These are phyloP conservation scores for Leistus spinibarbis DNA, from an alignment of 2,888 invertebrate genomes.

Conservation along the genomic window DNA sequence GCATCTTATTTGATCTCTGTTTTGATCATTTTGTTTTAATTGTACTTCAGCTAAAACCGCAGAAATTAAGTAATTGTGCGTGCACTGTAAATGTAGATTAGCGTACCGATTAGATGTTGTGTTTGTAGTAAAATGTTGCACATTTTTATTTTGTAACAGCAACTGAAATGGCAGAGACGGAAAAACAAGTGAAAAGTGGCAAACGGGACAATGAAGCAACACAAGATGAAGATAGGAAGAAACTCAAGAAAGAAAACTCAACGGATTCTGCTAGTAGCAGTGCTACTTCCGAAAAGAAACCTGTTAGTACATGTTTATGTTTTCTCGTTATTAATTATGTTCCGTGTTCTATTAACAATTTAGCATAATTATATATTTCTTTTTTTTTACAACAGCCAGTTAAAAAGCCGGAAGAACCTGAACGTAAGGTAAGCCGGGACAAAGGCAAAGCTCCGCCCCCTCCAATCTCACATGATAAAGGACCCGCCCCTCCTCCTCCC, in stretches of 20 bases:
- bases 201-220: constrained; percentile 34
- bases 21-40: neutral
- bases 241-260: constrained; percentile 46
- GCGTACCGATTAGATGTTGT: neutral
- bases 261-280: constrained; percentile 42
- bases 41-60: neutral
- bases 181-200: constrained; percentile 41
- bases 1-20: neutral
- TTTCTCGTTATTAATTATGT: too few species aligned
- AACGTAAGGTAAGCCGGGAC: constrained; percentile 65
- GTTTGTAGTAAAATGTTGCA: neutral
- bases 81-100: neutral
- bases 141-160: constrained; percentile 51
- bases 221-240: constrained; percentile 42
- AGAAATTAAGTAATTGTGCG: neutral
- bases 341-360: neutral
- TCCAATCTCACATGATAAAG: constrained; percentile 44
- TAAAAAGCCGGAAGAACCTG: constrained; percentile 66
- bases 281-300: constrained; percentile 46
- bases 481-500: constrained; percentile 46
- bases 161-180: constrained; percentile 54
- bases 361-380: neutral
- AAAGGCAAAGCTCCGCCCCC: constrained; percentile 84
- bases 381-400: constrained; percentile 60
- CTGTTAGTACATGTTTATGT: constrained; percentile 40